Conservation (phyloP, 2,113 vertebrate genomes). For the Corythaeola cristata region DNA sequence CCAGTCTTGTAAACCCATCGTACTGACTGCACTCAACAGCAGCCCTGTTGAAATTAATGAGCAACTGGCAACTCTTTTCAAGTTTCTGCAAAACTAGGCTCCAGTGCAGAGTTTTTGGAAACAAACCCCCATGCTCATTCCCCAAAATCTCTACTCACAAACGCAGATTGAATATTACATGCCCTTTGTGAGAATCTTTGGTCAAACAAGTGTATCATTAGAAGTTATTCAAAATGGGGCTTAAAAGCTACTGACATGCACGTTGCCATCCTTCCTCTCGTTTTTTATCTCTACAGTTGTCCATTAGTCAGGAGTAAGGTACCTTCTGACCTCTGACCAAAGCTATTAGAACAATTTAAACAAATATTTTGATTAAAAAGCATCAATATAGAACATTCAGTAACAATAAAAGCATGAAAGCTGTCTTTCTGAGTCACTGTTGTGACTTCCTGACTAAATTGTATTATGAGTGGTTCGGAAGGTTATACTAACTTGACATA, state of each 20-base stretch:
- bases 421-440: background rate
- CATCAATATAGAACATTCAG: conserved; percentile 10
- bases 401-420: conserved; percentile 27
- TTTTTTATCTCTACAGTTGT: background rate
- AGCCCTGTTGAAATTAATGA: background rate
- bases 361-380: conserved; percentile 61
- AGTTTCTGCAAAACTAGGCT: background rate
- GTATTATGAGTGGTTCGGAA: background rate
- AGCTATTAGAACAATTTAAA: conserved; percentile 59
- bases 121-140: background rate
- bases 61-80: background rate
- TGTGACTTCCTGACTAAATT: conserved; percentile 12
- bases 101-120: background rate
- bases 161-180: background rate
- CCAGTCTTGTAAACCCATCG: background rate
- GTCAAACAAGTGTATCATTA: background rate
- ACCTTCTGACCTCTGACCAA: conserved; percentile 36
- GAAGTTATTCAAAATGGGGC: background rate
- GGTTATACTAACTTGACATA: background rate
- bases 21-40: background rate
- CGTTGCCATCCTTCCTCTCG: background rate
- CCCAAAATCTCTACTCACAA: background rate
- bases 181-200: background rate
- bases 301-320: conserved; percentile 1
- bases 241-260: background rate